phyloP scores from a whole-genome alignment of 2,797 vertebrate genomes.

The Borostomias antarcticus region DNA sequence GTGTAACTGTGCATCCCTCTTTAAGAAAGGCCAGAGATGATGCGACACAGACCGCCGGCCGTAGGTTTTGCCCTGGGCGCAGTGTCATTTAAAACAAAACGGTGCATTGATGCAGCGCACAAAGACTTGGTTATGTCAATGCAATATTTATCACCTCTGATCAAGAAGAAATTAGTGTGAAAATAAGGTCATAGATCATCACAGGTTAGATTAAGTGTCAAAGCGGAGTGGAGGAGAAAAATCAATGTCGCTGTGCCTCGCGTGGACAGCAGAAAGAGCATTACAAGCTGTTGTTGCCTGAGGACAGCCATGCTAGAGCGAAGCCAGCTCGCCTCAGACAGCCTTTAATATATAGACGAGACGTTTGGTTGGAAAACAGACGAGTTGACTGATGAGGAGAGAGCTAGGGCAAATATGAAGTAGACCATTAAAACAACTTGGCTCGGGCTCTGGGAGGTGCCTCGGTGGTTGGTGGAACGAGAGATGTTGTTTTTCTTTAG shows the following conservation, averaged over 20 bases:
- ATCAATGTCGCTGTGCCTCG: conserved; percentile 72
- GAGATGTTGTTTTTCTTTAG: conserved; percentile 53
- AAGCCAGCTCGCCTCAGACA: conserved; percentile 55
- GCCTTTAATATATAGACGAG: conserved; percentile 54
- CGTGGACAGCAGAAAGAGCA: conserved; percentile 58
- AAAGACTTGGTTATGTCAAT: conserved; percentile 77
- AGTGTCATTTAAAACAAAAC: conserved; percentile 71
- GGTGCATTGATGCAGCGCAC: conserved; percentile 66
- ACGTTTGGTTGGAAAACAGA: conserved; percentile 27
- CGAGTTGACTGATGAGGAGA: conserved; percentile 33
- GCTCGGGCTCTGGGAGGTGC: conserved; percentile 5
- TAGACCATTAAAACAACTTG: conserved; percentile 7
- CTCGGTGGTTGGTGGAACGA: conserved; percentile 43
- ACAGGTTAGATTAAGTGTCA: conserved; percentile 80
- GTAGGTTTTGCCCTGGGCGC: conserved; percentile 51
- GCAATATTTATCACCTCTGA: conserved; percentile 84
- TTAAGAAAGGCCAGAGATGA: conserved; percentile 42
- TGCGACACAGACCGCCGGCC: conserved; percentile 50
- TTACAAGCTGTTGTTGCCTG: conserved; percentile 60
- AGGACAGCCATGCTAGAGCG: conserved; percentile 54
- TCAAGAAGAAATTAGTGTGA: conserved; percentile 84
- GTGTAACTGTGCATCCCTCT: conserved; percentile 47
- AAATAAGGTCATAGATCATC: conserved; percentile 85
- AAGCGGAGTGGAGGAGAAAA: conserved; percentile 54
- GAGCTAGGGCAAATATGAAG: conserved; percentile 11